Evolutionary conservation across 1,140 invertebrate genomes (phyloP).

Genomic region (Steinernema feltiae): DNA sequence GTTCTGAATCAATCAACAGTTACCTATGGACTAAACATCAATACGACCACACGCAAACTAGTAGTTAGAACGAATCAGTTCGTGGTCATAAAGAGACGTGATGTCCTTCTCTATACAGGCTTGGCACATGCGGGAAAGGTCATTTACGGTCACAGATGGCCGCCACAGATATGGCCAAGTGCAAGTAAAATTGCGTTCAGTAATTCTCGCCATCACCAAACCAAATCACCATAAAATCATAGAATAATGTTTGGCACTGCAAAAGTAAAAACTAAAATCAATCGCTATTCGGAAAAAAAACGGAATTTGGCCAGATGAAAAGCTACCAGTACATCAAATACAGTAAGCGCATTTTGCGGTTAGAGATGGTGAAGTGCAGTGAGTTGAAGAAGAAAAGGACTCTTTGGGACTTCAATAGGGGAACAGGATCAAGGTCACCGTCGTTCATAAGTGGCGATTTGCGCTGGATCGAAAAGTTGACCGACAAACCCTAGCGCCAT

Average conservation of each 20-base stretch:
- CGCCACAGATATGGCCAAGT: background rate
- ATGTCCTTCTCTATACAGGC: background rate
- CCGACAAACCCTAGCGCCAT: conserved; percentile 11
- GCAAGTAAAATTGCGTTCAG: background rate
- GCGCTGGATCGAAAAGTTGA: conserved; percentile 13
- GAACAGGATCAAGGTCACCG: conserved; percentile 11
- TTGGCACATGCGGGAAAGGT: background rate
- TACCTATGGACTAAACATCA: background rate
- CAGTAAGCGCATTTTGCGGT: background rate
- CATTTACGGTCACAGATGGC: background rate
- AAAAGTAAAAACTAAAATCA: too few relatives aligned
- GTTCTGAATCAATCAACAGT: background rate
- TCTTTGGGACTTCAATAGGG: conserved; percentile 13
- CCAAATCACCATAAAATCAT: too few relatives aligned
- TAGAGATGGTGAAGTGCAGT: background rate
- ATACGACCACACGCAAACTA: background rate
- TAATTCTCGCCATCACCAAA: too few relatives aligned
- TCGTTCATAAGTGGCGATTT: conserved; percentile 13
- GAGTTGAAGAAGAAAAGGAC: conserved; percentile 2
- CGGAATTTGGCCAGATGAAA: too few relatives aligned
- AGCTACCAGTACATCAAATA: background rate
- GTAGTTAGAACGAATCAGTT: background rate
- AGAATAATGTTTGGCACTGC: too few relatives aligned
- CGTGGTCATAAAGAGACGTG: background rate
- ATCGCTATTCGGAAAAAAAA: too few relatives aligned